Base-by-base conservation (phyloP, 2,888 invertebrate species). In the Eueremaeus valkanovi region DNA sequence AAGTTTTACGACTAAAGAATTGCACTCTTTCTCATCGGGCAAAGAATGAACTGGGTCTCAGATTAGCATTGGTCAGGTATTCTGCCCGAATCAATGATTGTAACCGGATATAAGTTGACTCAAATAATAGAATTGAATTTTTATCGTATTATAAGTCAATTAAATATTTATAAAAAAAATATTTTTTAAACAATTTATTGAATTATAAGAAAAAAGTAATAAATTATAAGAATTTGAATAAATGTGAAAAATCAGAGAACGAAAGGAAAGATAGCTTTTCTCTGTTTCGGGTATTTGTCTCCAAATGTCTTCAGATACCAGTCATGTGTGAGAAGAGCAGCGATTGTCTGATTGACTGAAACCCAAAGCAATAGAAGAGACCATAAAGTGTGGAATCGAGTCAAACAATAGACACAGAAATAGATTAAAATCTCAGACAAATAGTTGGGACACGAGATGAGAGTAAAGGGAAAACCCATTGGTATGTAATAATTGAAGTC, bases 401-500 rank as follows among this genome's bases (percentile, higher is more conserved):
- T 68, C 6, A 76, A 29, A 6, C 29, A n/a, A 36, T n/a, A 70
- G 21, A 75, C 3, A 8, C 13, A 21, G 3, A 45, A 21, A 66
- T 76, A 76, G 16, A 76, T 75, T 6, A 76, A 1, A 3, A 76
- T 76, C 36, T 76, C 76, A 27, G 72, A 18, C 3, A 76, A 40
- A 76, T 74, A 76, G 45, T 76, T 76, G 27, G 76, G 76, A 75
- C 76, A 75, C n/a, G 76, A 49, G 18, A 76, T 72, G 8, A 31
- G 45, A 5, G 66, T 27, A 51, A 76, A 76, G 11, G 76, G 75
- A 5, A 13, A 21, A 33, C 73, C 76, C 0, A n/a, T 36, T 40
- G 76, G 76, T 45, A 76, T 74, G 16, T 29, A 49, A 45, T 76
- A 70, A 18, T 80, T 80, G 13, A 42, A 70, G 70, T 81, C 79